These are phyloP conservation scores for Drosophila quadrilineata DNA, from an alignment of 1,140 invertebrate species.

Conservation along the genomic window DNA sequence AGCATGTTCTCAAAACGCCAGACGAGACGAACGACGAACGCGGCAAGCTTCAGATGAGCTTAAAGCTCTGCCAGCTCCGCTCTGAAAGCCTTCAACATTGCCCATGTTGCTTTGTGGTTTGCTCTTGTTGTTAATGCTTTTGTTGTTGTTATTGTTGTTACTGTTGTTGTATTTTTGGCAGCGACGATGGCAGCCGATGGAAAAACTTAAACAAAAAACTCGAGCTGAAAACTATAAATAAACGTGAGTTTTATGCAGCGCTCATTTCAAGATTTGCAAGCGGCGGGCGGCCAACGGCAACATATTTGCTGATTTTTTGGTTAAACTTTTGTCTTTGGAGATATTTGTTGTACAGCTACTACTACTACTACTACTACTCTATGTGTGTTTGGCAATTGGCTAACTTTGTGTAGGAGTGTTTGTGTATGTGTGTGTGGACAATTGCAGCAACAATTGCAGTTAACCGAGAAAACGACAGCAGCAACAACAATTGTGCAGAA, in stretches of 20 bases:
- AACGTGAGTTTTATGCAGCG: constrained; percentile 69
- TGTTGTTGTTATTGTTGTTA: constrained; percentile 21
- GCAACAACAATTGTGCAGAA: constrained; percentile 62
- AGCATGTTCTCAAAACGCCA: constrained; percentile 15
- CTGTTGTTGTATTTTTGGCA: constrained; percentile 36
- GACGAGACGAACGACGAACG: neutral
- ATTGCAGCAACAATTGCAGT: constrained; percentile 78
- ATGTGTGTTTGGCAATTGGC: constrained; percentile 35
- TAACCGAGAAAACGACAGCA: constrained; percentile 66
- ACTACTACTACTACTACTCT: too few relatives aligned
- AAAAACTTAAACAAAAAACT: constrained; percentile 56
- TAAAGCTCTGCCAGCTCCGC: neutral
- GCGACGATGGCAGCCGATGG: constrained; percentile 44
- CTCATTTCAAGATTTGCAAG: constrained; percentile 80
- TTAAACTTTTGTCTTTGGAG: constrained; percentile 37
- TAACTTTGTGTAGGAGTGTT: constrained; percentile 29
- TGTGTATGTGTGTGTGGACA: constrained; percentile 18
- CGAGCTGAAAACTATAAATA: constrained; percentile 77
- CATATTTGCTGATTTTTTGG: constrained; percentile 35
- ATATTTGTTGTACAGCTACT: too few relatives aligned
- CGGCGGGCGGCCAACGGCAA: constrained; percentile 56
- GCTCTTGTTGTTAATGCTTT: too few relatives aligned
- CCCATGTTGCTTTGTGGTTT: too few relatives aligned
- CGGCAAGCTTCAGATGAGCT: neutral
- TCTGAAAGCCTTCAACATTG: too few relatives aligned